phyloP scores from a whole-genome alignment of 2,113 vertebrate genomes.

The Dolichallabes microphthalmus region DNA sequence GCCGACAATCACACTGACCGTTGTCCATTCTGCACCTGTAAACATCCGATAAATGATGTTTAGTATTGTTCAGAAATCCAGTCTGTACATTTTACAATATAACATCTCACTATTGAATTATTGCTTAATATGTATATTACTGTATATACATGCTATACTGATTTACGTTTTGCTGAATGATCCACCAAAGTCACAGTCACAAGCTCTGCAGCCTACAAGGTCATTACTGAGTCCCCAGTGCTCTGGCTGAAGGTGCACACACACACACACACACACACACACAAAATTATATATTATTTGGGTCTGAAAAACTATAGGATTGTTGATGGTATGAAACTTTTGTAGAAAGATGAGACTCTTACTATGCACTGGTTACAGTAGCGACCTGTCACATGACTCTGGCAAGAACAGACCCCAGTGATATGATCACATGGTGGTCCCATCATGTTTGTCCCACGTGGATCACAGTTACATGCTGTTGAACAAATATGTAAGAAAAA shows the following conservation, averaged over 20 bases:
- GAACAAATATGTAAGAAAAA: slow-evolving; percentile 15
- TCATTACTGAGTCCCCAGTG: slow-evolving; percentile 86
- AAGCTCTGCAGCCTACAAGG: slow-evolving; percentile 77
- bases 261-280: neutral
- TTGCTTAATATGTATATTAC: neutral
- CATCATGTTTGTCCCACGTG: slow-evolving; percentile 71
- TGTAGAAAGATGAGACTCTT: slow-evolving; percentile 50
- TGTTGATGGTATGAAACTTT: neutral
- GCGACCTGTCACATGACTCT: slow-evolving; percentile 79
- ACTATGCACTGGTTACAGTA: slow-evolving; percentile 85
- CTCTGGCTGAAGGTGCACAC: slow-evolving; percentile 69
- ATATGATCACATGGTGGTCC: slow-evolving; percentile 78
- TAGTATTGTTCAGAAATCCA: neutral
- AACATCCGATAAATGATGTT: neutral
- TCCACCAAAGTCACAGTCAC: slow-evolving; percentile 85
- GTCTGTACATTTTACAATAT: neutral
- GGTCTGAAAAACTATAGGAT: neutral
- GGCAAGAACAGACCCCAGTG: slow-evolving; percentile 85
- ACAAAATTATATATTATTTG: neutral
- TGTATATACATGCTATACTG: neutral
- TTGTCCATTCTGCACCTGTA: slow-evolving; percentile 78
- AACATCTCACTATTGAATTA: neutral
- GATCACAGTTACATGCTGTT: slow-evolving; percentile 81
- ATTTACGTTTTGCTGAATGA: slow-evolving; percentile 79
- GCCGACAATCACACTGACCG: slow-evolving; percentile 81